phyloP scores from a whole-genome alignment of 2,113 vertebrate species.

The Chloebia gouldiae region DNA sequence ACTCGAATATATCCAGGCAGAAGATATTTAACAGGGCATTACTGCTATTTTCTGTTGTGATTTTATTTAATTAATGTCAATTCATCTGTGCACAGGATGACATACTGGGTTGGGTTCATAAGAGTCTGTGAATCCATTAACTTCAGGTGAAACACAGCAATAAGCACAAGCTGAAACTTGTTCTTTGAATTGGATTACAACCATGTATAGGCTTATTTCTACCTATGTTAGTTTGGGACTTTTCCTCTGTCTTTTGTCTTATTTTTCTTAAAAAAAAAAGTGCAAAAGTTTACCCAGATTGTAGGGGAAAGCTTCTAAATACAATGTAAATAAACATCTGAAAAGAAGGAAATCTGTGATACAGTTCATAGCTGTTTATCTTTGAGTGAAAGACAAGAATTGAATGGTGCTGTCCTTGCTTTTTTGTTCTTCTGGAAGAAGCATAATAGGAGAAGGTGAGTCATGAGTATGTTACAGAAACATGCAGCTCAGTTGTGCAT shows the following conservation, averaged over 20 bases:
- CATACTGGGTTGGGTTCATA: background rate
- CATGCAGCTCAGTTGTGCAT: background rate
- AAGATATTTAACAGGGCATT: background rate
- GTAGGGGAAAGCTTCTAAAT: background rate
- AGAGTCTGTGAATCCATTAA: background rate
- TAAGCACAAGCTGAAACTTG: background rate
- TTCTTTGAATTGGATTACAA: background rate
- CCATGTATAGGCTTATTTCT: background rate
- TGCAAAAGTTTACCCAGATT: background rate
- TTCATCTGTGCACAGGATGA: background rate
- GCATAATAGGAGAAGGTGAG: background rate
- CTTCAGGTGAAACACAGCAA: background rate
- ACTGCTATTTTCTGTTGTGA: background rate
- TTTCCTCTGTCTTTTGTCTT: background rate
- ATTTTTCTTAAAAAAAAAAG: background rate
- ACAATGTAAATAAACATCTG: background rate
- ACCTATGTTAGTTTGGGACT: background rate
- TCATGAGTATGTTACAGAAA: background rate
- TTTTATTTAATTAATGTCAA: background rate
- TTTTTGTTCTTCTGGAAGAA: background rate
- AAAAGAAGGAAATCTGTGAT: background rate
- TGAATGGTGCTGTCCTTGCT: background rate
- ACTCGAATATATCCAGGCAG: background rate
- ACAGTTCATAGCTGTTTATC: background rate
- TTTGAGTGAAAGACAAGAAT: background rate